phyloP scores from a whole-genome alignment of 2,797 vertebrate genomes.

The Spizella passerina region DNA sequence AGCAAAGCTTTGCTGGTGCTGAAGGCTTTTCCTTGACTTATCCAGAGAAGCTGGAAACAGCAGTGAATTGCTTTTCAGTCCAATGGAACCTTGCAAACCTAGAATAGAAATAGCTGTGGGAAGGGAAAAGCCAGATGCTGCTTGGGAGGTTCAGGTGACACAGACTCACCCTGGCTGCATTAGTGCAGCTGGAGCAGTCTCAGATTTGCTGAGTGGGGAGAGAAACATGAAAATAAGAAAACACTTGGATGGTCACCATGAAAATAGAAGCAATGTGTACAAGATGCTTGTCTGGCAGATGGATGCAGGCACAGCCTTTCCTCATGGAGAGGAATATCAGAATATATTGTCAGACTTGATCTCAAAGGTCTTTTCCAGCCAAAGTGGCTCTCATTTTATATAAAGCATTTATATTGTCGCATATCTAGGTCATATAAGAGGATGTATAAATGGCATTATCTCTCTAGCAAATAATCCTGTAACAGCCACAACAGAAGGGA shows the following conservation, averaged over 20 bases:
- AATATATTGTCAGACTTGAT: neutral
- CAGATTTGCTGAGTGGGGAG: neutral
- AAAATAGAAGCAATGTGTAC: neutral
- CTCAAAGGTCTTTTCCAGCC: neutral
- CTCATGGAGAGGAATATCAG: no score
- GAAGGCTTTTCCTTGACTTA: neutral
- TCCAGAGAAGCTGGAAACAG: neutral
- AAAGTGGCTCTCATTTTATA: neutral
- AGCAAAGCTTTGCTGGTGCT: neutral
- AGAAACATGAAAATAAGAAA: neutral
- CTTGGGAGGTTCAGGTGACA: neutral
- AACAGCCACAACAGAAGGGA: neutral
- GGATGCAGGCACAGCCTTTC: neutral
- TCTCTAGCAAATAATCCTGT: neutral
- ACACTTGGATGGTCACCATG: neutral
- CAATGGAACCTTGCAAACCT: neutral
- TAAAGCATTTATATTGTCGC: neutral
- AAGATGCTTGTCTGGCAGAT: neutral
- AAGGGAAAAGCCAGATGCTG: neutral
- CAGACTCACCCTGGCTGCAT: neutral
- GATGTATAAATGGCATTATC: neutral
- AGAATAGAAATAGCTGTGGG: neutral
- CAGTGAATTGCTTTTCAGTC: neutral
- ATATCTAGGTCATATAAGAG: neutral
- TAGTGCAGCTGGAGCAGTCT: neutral